phyloP scores from a whole-genome alignment of 2,888 invertebrate species.

The Clostera curtula region DNA sequence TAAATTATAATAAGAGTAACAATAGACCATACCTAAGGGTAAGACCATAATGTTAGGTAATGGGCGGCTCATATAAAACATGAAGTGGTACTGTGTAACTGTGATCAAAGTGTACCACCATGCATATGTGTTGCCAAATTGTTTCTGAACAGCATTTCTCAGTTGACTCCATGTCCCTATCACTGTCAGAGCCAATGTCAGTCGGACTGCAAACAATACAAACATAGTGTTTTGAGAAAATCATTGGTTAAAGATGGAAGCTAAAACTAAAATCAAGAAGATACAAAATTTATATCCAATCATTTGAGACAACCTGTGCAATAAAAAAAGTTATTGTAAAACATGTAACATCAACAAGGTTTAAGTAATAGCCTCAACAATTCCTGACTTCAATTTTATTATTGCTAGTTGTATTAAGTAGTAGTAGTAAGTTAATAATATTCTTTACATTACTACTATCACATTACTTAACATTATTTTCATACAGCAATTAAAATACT shows the following conservation, averaged over 20 bases:
- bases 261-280: no score
- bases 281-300: no score
- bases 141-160: constrained; percentile 81
- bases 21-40: constrained; percentile 83
- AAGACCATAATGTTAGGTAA: constrained; percentile 96
- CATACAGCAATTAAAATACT: neutral
- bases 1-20: no score
- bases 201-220: constrained; percentile 80
- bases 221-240: no score
- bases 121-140: constrained; percentile 85
- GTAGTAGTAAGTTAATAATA: no score
- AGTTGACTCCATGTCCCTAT: constrained; percentile 84
- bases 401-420: no score
- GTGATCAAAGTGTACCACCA: constrained; percentile 90
- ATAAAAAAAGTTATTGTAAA: constrained; percentile 4
- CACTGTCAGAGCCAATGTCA: constrained; percentile 84
- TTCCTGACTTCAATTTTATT: no score
- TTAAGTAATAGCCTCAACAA: constrained; percentile 6
- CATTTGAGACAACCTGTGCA: constrained; percentile 13
- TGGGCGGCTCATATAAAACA: constrained; percentile 96
- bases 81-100: constrained; percentile 96
- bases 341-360: constrained; percentile 2
- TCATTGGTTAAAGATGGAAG: no score
- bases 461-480: no score
- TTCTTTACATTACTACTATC: no score